Evolutionary conservation across 2,113 vertebrate genomes (phyloP).

Genomic region (Dasyprocta punctata): DNA sequence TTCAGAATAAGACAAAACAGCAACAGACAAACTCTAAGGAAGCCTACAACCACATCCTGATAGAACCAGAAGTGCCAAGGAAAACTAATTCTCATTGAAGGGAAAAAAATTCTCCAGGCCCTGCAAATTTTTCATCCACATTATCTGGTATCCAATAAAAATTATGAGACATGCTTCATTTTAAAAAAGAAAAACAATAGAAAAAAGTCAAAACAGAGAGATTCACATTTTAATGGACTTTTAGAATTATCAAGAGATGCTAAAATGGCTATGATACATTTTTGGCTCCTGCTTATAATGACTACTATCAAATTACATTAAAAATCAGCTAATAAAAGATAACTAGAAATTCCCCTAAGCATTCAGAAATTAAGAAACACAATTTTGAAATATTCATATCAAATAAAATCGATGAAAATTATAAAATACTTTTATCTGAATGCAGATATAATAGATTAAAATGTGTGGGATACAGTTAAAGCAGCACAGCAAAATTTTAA

Average conservation of each 20-base stretch:
- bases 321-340: neutral
- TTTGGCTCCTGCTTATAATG: neutral
- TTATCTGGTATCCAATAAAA: neutral
- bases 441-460: neutral
- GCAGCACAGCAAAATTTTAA: neutral
- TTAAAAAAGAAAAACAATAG: neutral
- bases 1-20: neutral
- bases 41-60: neutral
- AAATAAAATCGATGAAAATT: neutral
- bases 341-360: conserved; percentile 36
- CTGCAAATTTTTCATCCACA: neutral
- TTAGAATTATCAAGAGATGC: neutral
- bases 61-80: neutral
- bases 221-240: neutral
- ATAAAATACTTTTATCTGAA: neutral
- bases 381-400: neutral
- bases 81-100: neutral
- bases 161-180: neutral
- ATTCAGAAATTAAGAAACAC: neutral
- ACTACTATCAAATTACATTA: neutral
- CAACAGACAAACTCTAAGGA: neutral
- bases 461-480: neutral
- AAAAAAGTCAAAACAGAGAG: neutral
- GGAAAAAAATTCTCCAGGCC: neutral
- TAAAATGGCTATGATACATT: neutral